Conservation (phyloP, 2,113 vertebrate genomes). For the Naja naja region DNA sequence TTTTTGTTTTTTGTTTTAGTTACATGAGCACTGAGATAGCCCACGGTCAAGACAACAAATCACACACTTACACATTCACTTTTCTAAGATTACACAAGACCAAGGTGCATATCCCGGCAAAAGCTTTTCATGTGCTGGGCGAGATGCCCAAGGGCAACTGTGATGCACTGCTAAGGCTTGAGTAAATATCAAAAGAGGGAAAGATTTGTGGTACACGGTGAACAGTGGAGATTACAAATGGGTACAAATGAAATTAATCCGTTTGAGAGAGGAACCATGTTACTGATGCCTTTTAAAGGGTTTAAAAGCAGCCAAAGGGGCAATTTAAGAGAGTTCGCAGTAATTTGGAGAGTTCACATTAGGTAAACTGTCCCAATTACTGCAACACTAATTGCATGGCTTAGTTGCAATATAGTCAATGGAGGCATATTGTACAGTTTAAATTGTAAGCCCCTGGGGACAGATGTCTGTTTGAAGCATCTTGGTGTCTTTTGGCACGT, state of each 20-base stretch:
- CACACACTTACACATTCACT: background rate
- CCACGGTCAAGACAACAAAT: background rate
- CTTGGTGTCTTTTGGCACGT: background rate
- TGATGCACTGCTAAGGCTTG: background rate
- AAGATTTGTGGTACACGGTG: background rate
- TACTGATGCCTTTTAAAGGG: background rate
- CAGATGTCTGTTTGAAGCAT: background rate
- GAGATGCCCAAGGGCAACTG: background rate
- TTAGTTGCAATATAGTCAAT: conserved; percentile 5
- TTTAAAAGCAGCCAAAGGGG: background rate
- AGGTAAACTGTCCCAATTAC: conserved; percentile 31
- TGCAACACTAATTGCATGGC: conserved; percentile 44
- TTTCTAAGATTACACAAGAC: background rate
- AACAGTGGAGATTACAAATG: background rate
- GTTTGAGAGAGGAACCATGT: background rate
- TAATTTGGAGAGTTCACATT: no score
- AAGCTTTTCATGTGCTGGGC: rapidly evolving
- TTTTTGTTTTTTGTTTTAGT: background rate
- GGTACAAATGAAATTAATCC: background rate
- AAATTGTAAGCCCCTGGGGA: background rate
- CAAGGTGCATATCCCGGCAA: background rate
- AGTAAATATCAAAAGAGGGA: conserved; percentile 3
- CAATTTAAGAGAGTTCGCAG: no score
- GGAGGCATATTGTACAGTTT: background rate
- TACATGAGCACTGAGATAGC: background rate